Conservation (phyloP, 1,140 invertebrate genomes). For the Hirudo medicinalis region DNA sequence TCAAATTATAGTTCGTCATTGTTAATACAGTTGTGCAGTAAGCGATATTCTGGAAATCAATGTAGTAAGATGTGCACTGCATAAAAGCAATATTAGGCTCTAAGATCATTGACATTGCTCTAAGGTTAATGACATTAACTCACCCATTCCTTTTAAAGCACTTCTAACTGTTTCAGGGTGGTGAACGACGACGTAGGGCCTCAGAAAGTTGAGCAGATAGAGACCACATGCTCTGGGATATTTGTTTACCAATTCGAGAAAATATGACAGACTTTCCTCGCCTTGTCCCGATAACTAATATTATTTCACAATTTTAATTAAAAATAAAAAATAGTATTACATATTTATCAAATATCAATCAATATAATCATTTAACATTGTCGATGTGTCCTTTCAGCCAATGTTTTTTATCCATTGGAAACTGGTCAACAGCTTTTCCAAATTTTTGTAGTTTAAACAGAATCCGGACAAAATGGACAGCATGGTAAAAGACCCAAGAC, state of each 20-base stretch:
- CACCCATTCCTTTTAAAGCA: not conserved
- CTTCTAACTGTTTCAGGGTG: not conserved
- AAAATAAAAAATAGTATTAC: not conserved
- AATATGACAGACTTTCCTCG: not conserved
- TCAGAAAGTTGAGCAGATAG: not conserved
- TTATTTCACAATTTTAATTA: not conserved
- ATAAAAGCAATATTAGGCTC: too few relatives aligned
- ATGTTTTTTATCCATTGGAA: slow-evolving; percentile 9
- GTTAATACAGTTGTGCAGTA: too few relatives aligned
- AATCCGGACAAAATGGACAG: too few relatives aligned
- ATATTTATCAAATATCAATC: not conserved
- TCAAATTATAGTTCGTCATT: too few relatives aligned
- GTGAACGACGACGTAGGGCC: not conserved
- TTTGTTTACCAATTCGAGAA: not conserved
- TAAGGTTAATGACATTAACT: too few relatives aligned
- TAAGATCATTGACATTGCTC: too few relatives aligned
- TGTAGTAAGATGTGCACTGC: too few relatives aligned
- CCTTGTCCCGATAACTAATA: not conserved
- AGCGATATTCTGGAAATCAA: too few relatives aligned
- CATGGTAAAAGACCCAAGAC: too few relatives aligned
- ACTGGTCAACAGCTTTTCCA: slow-evolving; percentile 5
- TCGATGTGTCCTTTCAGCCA: not conserved
- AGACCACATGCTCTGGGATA: slow-evolving; percentile 1
- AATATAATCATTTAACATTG: not conserved
- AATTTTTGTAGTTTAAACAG: not conserved